A percentile compares a stretch with the other conserved stretches of the same genome.
phyloP scores from a whole-genome alignment of 2,797 vertebrate species.

The Hydrocynus forskahlii region DNA sequence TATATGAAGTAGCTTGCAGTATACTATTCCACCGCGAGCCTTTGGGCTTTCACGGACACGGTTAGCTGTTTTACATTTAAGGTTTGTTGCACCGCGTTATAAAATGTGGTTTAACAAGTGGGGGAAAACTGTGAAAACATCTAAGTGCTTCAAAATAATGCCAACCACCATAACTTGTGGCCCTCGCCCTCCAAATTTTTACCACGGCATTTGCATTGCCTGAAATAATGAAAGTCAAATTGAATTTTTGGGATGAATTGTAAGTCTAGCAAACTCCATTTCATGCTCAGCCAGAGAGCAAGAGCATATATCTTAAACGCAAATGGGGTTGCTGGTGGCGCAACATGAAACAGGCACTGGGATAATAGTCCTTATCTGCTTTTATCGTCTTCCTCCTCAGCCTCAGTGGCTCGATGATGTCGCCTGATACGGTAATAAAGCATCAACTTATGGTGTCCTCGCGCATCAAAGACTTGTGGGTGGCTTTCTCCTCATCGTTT shows the following conservation, averaged over 20 bases:
- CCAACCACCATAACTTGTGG: constrained; percentile 65
- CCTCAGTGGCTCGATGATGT: constrained; percentile 44
- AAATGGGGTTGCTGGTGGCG: constrained; percentile 59
- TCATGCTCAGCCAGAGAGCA: constrained; percentile 70
- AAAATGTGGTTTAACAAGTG: not conserved
- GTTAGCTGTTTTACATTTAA: not conserved
- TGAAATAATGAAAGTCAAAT: constrained; percentile 66
- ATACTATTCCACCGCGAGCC: not conserved
- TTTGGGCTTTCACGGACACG: not conserved
- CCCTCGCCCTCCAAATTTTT: constrained; percentile 44
- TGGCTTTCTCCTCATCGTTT: not conserved
- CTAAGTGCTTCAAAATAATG: constrained; percentile 8
- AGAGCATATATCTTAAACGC: constrained; percentile 64
- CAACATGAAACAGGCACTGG: constrained; percentile 49
- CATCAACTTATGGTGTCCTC: not conserved
- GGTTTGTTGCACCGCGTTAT: not conserved
- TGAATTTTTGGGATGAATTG: constrained; percentile 65
- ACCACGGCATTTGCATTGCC: constrained; percentile 31
- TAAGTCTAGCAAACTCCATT: constrained; percentile 73
- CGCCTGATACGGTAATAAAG: constrained; percentile 30
- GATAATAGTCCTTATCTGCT: constrained; percentile 63
- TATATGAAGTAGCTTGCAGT: not conserved
- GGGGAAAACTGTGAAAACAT: not conserved
- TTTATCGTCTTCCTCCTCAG: constrained; percentile 55
- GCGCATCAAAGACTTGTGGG: not conserved